phyloP scores from a whole-genome alignment of 1,140 invertebrate genomes.

The Zaprionus nigranus region DNA sequence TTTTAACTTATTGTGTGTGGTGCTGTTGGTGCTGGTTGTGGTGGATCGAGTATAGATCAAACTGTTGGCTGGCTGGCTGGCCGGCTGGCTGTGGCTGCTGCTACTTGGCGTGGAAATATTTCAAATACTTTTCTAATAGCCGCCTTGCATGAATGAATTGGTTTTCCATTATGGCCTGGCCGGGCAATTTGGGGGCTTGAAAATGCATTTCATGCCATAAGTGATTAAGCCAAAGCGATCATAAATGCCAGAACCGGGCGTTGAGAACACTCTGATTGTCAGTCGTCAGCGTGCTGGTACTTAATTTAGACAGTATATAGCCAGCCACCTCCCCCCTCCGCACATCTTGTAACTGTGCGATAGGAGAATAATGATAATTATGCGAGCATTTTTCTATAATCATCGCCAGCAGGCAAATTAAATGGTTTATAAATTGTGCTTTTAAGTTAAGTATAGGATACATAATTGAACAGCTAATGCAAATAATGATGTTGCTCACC shows the following conservation, averaged over 20 bases:
- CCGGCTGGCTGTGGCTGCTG: slow-evolving; percentile 15
- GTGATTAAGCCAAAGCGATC: slow-evolving; percentile 57
- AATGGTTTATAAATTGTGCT: slow-evolving; percentile 3
- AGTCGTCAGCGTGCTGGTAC: slow-evolving; percentile 6
- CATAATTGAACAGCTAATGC: slow-evolving; percentile 6
- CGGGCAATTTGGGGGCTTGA: slow-evolving; percentile 32
- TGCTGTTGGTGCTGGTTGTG: neutral
- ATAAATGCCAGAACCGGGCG: slow-evolving; percentile 33
- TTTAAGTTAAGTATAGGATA: slow-evolving; percentile 6
- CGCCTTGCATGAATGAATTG: slow-evolving; percentile 63
- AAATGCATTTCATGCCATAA: slow-evolving; percentile 60
- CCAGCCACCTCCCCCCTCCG: neutral
- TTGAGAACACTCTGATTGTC: slow-evolving; percentile 10
- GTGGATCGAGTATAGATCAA: slow-evolving; percentile 34
- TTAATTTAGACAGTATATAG: slow-evolving; percentile 16
- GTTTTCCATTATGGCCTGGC: slow-evolving; percentile 44
- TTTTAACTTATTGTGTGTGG: slow-evolving; percentile 60
- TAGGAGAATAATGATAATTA: slow-evolving; percentile 27
- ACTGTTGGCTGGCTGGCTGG: neutral
- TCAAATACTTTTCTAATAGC: slow-evolving; percentile 80
- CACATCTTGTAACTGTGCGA: neutral
- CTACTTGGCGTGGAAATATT: slow-evolving; percentile 68
- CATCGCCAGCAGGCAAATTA: slow-evolving; percentile 18
- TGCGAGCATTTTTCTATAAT: slow-evolving; percentile 28
- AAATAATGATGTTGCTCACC: neutral